Conservation (phyloP, 2,797 vertebrate genomes). For the Paramormyrops hopkinsi region DNA sequence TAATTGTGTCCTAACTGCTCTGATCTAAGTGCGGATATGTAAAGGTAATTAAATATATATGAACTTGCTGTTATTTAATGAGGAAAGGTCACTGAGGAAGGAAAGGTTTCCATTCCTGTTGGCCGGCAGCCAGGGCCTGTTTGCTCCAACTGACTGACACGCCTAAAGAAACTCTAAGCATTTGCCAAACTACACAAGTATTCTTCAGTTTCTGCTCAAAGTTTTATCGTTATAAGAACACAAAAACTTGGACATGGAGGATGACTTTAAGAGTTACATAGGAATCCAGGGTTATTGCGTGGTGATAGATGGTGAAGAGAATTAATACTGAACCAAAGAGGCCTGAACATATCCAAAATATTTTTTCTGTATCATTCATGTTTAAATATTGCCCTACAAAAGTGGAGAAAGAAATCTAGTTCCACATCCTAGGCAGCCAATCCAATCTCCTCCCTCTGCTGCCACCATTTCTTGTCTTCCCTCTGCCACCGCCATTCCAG, state of each 20-base stretch:
- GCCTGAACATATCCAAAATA: not conserved
- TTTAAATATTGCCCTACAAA: not conserved
- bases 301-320: not conserved
- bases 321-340: not conserved
- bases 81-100: not conserved
- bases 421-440: not conserved
- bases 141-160: not conserved
- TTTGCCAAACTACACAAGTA: not conserved
- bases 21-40: not conserved
- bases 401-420: not conserved
- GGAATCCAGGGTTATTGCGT: not conserved
- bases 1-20: not conserved
- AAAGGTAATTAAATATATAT: conserved; percentile 1
- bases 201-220: not conserved
- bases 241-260: not conserved
- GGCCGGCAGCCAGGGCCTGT: not conserved
- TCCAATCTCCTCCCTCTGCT: not conserved
- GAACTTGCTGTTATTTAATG: not conserved
- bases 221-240: not conserved
- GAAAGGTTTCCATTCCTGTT: conserved; percentile 6
- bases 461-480: not conserved
- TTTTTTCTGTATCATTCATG: not conserved
- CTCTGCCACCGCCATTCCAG: not conserved
- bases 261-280: not conserved
- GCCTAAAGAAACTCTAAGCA: not conserved